A percentile compares a stretch with the other conserved stretches of the same genome.
Conservation (phyloP, 2,888 invertebrate species). For the Plemyria rubiginata region DNA sequence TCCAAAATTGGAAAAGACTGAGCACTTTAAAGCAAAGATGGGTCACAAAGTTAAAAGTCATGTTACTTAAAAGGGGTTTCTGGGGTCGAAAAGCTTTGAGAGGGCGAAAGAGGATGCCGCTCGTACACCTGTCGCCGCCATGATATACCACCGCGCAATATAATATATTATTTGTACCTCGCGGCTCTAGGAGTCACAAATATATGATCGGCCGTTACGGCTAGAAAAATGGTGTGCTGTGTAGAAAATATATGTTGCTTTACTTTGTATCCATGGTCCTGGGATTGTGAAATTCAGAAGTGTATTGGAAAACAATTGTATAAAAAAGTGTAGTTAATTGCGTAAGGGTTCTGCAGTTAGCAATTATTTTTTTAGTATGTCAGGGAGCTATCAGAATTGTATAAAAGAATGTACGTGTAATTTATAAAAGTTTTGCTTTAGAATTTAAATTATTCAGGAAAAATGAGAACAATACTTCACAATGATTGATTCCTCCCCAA, state of each 20-base stretch:
- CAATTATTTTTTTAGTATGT: no score
- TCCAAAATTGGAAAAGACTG: conserved; percentile 69
- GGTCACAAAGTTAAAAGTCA: conserved; percentile 84
- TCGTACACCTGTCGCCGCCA: conserved; percentile 72
- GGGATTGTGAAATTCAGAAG: background rate
- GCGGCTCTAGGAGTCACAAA: conserved; percentile 37
- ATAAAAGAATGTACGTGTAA: no score
- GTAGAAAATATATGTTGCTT: conserved; percentile 27
- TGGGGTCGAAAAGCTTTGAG: conserved; percentile 73
- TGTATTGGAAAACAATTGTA: no score
- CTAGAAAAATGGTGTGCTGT: conserved; percentile 35
- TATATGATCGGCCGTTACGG: conserved; percentile 40
- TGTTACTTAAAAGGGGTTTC: conserved; percentile 83
- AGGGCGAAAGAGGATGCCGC: conserved; percentile 75
- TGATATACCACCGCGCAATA: conserved; percentile 59
- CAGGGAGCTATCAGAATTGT: no score
- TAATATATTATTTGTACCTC: conserved; percentile 54
- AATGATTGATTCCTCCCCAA: conserved; percentile 60
- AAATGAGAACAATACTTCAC: conserved; percentile 38
- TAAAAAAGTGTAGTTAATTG: no score
- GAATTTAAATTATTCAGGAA: conserved; percentile 34
- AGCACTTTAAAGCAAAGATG: conserved; percentile 79
- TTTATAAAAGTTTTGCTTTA: no score
- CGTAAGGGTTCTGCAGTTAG: no score
- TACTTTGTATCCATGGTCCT: conserved; percentile 13